Conservation (phyloP, 1,140 invertebrate species). For the Nebria ingens region DNA sequence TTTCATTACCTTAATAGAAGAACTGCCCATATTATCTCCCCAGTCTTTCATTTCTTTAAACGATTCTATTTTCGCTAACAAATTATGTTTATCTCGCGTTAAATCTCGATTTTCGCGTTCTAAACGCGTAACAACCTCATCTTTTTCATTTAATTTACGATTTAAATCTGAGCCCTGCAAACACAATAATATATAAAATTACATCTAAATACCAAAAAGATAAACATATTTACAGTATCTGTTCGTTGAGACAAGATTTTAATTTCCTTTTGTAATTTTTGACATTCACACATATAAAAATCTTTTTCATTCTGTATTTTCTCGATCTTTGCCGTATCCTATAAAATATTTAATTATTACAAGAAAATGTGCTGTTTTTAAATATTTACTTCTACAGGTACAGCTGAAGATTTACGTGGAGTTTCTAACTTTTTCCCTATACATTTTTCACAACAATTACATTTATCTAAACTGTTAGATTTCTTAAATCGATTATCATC, state of each 20-base stretch:
- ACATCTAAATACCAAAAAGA: not conserved
- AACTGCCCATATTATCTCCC: not conserved
- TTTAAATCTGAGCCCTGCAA: conserved; percentile 29
- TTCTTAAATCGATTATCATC: not conserved
- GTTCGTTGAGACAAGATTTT: conserved; percentile 25
- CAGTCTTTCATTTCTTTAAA: not conserved
- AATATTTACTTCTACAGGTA: not conserved
- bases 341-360: conserved; percentile 11
- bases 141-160: conserved; percentile 33
- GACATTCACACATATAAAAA: conserved; percentile 41
- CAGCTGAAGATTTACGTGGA: too few relatives aligned
- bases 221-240: conserved; percentile 31
- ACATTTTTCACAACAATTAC: not conserved
- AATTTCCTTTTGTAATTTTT: conserved; percentile 34
- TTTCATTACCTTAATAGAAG: not conserved
- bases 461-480: too few relatives aligned
- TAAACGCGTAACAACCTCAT: conserved; percentile 33
- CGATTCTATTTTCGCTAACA: conserved; percentile 32
- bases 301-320: conserved; percentile 38
- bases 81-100: conserved; percentile 33
- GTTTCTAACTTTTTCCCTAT: too few relatives aligned
- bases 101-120: conserved; percentile 36
- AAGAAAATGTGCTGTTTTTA: not conserved
- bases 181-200: not conserved
- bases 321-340: conserved; percentile 15